Percentiles rank a stretch among this genome's conserved stretches.
phyloP scores from a whole-genome alignment of 2,888 invertebrate species.

The Eueremaeus valkanovi region DNA sequence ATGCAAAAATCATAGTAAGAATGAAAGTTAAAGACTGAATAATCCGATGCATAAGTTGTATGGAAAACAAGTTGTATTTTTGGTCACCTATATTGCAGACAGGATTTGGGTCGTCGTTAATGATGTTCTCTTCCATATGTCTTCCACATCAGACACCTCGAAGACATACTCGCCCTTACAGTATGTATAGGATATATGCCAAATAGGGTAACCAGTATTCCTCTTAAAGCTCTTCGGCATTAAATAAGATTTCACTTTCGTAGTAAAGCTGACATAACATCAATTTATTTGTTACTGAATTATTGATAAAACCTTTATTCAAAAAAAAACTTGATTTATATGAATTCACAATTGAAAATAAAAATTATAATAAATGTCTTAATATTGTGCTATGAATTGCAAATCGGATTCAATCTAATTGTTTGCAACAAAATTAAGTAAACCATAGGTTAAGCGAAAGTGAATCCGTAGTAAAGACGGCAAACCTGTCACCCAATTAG shows the following conservation, averaged over 20 bases:
- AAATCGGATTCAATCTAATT: too few relatives aligned
- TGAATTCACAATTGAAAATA: too few relatives aligned
- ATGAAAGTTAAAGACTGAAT: background rate
- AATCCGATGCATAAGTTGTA: background rate
- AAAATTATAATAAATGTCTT: too few relatives aligned
- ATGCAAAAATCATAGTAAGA: background rate
- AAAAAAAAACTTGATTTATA: too few relatives aligned
- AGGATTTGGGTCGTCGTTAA: slow-evolving; percentile 10
- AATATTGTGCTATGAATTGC: too few relatives aligned
- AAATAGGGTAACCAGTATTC: slow-evolving; percentile 4
- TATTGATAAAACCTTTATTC: too few relatives aligned
- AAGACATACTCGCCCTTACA: slow-evolving; percentile 26
- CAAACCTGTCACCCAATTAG: background rate
- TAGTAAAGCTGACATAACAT: too few relatives aligned
- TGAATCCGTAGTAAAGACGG: background rate
- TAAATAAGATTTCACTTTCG: too few relatives aligned
- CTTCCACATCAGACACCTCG: slow-evolving; percentile 14
- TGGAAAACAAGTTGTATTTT: background rate
- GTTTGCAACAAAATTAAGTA: too few relatives aligned
- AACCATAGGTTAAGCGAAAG: too few relatives aligned
- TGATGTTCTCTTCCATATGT: background rate
- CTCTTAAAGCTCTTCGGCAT: too few relatives aligned
- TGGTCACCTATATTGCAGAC: background rate
- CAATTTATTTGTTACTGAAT: too few relatives aligned
- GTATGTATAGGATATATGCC: background rate